Evolutionary conservation across 2,113 vertebrate species (phyloP).

Genomic region (Pollimyrus isidori): DNA sequence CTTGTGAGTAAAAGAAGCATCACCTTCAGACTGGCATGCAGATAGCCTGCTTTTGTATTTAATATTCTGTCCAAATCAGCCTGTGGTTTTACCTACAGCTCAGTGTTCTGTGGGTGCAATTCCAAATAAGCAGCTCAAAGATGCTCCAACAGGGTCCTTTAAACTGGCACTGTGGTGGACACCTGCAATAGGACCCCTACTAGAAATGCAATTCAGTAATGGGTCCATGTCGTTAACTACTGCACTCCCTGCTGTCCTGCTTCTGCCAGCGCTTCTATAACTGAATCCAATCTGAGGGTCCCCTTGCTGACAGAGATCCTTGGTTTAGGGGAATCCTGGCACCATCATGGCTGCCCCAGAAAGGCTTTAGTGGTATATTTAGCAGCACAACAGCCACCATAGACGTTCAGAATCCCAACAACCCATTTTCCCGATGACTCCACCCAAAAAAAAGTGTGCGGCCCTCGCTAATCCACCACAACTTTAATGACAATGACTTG

Average conservation of each 20-base stretch:
- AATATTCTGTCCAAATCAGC: background rate
- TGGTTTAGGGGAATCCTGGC: background rate
- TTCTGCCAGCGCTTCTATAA: background rate
- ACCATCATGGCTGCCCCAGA: background rate
- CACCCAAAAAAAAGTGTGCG: background rate
- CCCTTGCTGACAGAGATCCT: background rate
- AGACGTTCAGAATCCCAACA: background rate
- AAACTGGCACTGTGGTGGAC: background rate
- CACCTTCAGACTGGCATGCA: background rate
- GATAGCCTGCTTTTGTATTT: background rate
- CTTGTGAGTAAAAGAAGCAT: background rate
- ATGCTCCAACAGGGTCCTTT: background rate
- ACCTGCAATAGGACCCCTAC: background rate
- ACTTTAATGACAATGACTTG: background rate
- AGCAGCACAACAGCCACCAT: background rate
- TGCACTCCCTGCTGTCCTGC: background rate
- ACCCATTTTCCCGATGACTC: background rate
- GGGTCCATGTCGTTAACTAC: background rate
- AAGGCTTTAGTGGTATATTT: background rate
- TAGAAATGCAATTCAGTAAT: background rate
- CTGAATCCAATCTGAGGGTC: background rate
- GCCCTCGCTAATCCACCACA: background rate
- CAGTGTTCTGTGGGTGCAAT: background rate
- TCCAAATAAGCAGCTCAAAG: background rate
- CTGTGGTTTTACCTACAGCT: background rate